These are phyloP conservation scores for Synanceia verrucosa DNA, from an alignment of 2,797 vertebrate genomes.

Conservation along the genomic window DNA sequence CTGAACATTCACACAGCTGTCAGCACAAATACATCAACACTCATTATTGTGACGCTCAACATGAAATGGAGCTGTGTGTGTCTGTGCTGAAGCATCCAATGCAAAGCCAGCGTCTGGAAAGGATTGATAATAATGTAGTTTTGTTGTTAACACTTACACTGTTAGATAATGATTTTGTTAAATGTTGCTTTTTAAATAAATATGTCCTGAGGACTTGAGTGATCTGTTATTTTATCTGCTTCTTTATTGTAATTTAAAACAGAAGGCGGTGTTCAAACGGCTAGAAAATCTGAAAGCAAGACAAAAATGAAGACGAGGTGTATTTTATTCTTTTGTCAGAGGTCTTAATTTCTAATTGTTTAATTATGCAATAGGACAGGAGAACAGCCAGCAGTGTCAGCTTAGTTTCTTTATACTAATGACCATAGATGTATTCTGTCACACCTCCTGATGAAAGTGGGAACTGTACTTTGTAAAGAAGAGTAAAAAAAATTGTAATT, in stretches of 20 bases:
- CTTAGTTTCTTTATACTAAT: background rate
- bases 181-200: conserved; percentile 59
- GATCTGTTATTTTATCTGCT: background rate
- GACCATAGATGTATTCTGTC: background rate
- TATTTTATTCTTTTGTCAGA: background rate
- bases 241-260: background rate
- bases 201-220: background rate
- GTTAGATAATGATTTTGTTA: conserved; percentile 9
- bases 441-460: background rate
- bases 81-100: background rate
- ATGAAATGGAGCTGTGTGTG: background rate
- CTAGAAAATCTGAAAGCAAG: background rate
- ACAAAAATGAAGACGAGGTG: background rate
- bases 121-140: background rate
- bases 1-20: conserved; percentile 69
- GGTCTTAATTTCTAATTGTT: background rate
- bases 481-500: too few species aligned
- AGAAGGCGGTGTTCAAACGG: background rate
- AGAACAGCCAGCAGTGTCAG: background rate
- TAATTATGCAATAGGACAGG: background rate
- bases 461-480: background rate
- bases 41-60: background rate
- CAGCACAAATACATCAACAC: too few species aligned
- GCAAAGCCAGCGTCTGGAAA: background rate
- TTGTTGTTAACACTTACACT: background rate